Conservation (phyloP, 2,888 invertebrate species). For the Nezara viridula region DNA sequence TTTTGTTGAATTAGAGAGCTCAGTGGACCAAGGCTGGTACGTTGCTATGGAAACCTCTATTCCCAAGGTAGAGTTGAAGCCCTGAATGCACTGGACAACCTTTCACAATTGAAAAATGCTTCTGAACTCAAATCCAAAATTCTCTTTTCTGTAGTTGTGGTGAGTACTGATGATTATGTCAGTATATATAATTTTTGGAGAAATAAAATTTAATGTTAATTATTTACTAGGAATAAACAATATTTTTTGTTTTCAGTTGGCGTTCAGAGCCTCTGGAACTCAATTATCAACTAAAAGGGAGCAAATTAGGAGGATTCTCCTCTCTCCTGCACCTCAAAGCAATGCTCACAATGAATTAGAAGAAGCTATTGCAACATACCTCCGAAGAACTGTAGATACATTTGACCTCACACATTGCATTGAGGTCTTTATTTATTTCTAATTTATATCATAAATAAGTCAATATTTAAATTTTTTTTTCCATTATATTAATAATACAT, state of each 20-base stretch:
- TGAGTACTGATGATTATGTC: conserved; percentile 71
- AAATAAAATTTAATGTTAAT: neutral
- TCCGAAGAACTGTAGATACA: conserved; percentile 79
- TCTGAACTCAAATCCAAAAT: conserved; percentile 95
- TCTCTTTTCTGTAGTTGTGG: conserved; percentile 95
- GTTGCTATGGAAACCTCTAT: conserved; percentile 88
- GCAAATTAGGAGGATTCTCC: conserved; percentile 79
- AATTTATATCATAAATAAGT: neutral
- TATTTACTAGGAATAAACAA: neutral
- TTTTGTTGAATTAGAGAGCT: conserved; percentile 68
- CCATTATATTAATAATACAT: neutral
- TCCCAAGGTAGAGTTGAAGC: conserved; percentile 87
- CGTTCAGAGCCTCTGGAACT: conserved; percentile 80
- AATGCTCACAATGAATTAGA: conserved; percentile 70
- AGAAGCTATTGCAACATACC: conserved; percentile 75
- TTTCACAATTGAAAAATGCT: conserved; percentile 85
- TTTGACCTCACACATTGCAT: conserved; percentile 73
- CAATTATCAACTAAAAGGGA: conserved; percentile 81
- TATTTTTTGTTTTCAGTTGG: conserved; percentile 72
- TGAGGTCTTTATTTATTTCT: conserved; percentile 69
- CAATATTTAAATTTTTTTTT: neutral
- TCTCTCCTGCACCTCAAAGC: conserved; percentile 68
- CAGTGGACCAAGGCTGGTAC: conserved; percentile 74
- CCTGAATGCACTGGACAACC: conserved; percentile 85
- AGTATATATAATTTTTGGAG: neutral